These are phyloP conservation scores for Apolygus lucorum DNA, from an alignment of 1,140 invertebrate species.

Conservation along the genomic window DNA sequence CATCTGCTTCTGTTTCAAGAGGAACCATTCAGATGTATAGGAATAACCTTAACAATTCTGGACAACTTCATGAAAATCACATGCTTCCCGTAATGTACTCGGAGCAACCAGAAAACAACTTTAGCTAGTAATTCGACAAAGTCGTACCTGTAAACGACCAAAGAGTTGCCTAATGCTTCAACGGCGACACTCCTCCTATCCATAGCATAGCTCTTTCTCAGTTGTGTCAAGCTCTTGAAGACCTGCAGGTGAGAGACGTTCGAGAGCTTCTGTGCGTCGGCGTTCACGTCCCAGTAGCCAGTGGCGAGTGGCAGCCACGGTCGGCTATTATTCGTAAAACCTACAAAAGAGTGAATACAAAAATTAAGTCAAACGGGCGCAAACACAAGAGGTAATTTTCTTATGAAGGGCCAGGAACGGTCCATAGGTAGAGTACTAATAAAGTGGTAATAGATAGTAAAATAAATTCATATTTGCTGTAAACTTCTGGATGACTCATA, in stretches of 20 bases:
- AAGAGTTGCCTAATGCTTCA: neutral
- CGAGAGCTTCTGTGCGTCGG: neutral
- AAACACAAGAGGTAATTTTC: no score
- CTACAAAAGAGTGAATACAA: neutral
- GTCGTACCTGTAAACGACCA: neutral
- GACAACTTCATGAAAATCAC: no score
- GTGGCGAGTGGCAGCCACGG: neutral
- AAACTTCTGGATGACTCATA: no score
- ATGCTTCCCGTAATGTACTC: neutral
- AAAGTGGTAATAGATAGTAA: no score
- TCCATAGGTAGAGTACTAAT: no score
- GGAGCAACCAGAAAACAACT: no score
- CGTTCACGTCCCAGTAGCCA: neutral
- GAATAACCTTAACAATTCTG: no score
- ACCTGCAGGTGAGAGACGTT: neutral
- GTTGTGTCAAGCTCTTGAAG: neutral
- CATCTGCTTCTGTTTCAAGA: neutral
- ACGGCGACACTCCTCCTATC: neutral
- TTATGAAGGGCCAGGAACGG: no score
- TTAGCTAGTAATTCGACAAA: no score
- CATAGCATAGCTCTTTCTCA: neutral
- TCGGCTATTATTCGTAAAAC: neutral
- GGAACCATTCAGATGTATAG: neutral
- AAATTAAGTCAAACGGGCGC: no score
- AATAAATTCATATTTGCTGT: no score